Evolutionary conservation across 1,140 invertebrate species (phyloP), one percentile per base, ranked within the genome.

Genomic region (Dufourea novaeangliae): DNA sequence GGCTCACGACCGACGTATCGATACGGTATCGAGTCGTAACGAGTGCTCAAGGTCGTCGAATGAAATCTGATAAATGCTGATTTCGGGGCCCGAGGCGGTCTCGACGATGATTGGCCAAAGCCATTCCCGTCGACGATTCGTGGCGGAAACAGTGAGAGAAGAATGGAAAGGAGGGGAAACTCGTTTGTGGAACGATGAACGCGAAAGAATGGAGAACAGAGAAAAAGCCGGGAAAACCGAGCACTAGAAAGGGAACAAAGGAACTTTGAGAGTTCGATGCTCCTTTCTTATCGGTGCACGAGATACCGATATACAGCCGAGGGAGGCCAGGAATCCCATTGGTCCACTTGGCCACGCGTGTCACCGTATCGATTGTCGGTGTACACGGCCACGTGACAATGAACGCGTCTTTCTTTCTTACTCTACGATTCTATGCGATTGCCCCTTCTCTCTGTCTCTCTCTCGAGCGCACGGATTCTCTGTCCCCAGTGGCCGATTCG

Each of bases 231-330:
- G 34, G 3, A 37, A 37, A 37, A 37, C 34, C 3, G 8, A 8
- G 39, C 22, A 50, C 29, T 27, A 54, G 46, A 14, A 29, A 59
- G 46, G 39, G 76, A 76, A 85, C 76, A 82, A 84, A 85, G 83
- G 68, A 85, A 78, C 61, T 50, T 71, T 32, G 62, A 68, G 81
- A 86, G 88, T 89, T 89, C 88, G 87, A 88, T 87, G 88, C 87
- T 83, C 87, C 73, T 83, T 80, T 77, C 75, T 89, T 89, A 89
- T 89, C 88, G 86, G 76, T 69, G 75, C 34, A 81, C 67, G 82
- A n/a, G n/a, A 74, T 44, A 63, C 67, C 74, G 80, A 78, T 77
- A 78, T 14, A 34, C 61, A 56, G 59, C 52, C 50, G 73, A 83
- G 78, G 39, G 56, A n/a, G 25, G 34, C 34, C 12, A 32, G 34